Evolutionary conservation across 2,888 invertebrate species (phyloP), one percentile per base, ranked within the genome.

Genomic region (Falcaria lacertinaria): DNA sequence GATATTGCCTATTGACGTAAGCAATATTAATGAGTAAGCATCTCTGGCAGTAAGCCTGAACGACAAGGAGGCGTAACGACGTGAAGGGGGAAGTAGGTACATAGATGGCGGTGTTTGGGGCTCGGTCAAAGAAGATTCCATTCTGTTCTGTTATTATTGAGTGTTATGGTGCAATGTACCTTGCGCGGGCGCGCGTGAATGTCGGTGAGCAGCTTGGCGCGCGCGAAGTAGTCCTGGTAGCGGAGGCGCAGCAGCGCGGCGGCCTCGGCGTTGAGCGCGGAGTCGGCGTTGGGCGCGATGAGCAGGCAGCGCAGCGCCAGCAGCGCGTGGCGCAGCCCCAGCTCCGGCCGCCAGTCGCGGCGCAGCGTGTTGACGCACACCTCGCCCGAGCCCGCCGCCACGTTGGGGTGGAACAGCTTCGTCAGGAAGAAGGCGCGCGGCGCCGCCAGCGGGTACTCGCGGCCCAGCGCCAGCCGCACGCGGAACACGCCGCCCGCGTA

Each of bases 371-470:
- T 97, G 5, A 98, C 98, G 89, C 98, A 98, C 71, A 98, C 98
- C 87, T 98, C 98, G 48, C 98, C 98, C 22, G 66, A 48, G 88
- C 94, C 96, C 48, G 92, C 89, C 39, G 98, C 95, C 61, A 98
- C 98, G 90, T 98, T 98, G 17, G 98, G 98, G 86, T 98, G 98
- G 90, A 98, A 98, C 74, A 98, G 97, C 91, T 96, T 97, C 42
- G 98, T 98, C 49, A 97, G 90, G 84, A 98, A 98, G 88, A 91
- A 94, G 44, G 96, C 98, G 87, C 97, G 97, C 37, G 98, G 98
- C 57, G 98, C 97, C 60, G 94, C 93, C 63, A 94, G 91, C 7
- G 98, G 98, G 84, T 97, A 98, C 80, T 97, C 97, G 89, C 97
- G 97, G 11, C 96, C 96, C 46, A 98, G 91, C 50, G 94, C 94